phyloP scores from a whole-genome alignment of 2,113 vertebrate genomes.

The Marmota monax region DNA sequence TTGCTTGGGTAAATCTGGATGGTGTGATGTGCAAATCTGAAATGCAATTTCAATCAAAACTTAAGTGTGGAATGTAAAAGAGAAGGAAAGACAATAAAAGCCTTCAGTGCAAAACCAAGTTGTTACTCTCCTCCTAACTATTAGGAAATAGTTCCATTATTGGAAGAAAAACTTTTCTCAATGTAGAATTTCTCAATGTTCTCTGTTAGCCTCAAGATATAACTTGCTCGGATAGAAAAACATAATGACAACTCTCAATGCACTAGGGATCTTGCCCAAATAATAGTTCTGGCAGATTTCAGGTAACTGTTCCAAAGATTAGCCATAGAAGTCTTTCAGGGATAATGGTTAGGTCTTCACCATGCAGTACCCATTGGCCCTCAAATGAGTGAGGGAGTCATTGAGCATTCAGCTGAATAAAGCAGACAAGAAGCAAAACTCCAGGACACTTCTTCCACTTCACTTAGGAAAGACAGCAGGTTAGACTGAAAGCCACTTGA shows the following conservation, averaged over 20 bases:
- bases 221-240: background rate
- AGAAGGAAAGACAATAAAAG: background rate
- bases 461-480: conserved; percentile 17
- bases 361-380: background rate
- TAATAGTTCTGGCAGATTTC: background rate
- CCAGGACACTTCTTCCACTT: conserved; percentile 2
- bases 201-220: background rate
- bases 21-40: conserved; percentile 91
- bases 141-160: background rate
- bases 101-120: background rate
- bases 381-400: background rate
- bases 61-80: background rate
- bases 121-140: background rate
- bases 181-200: background rate
- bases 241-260: background rate
- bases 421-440: background rate
- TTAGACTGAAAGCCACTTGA: conserved; percentile 56
- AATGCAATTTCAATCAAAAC: conserved; percentile 69
- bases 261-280: background rate
- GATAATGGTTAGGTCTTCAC: background rate
- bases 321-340: background rate
- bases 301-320: background rate
- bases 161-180: background rate
- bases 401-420: background rate
- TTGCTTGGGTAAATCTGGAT: conserved; percentile 84